Conservation (phyloP, 1,140 invertebrate genomes). For the Aradophagus sp. region DNA sequence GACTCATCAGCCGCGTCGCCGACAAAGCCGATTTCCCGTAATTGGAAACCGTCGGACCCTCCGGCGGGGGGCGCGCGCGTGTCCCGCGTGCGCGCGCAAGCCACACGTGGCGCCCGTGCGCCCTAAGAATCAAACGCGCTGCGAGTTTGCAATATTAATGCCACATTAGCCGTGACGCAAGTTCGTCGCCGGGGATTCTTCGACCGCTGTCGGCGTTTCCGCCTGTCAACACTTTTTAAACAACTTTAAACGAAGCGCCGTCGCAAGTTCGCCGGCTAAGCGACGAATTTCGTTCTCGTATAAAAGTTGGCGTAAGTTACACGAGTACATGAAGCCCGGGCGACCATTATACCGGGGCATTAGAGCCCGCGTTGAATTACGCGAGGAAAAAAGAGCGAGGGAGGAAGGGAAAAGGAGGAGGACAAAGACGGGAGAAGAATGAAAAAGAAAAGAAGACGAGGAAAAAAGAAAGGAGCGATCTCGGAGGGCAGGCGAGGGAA, state of each 20-base stretch:
- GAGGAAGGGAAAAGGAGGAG: too few species aligned
- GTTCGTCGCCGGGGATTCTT: constrained; percentile 19
- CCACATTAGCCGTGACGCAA: constrained; percentile 30
- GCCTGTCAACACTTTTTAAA: constrained; percentile 53
- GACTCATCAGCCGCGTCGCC: constrained; percentile 46
- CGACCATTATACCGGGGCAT: constrained; percentile 48
- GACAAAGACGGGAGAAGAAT: too few species aligned
- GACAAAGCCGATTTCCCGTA: constrained; percentile 63
- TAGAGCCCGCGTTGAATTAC: constrained; percentile 46
- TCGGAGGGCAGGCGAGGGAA: constrained; percentile 10
- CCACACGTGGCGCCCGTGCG: constrained; percentile 24
- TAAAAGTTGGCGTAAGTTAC: constrained; percentile 52
- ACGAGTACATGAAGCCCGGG: constrained; percentile 38
- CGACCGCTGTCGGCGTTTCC: constrained; percentile 15
- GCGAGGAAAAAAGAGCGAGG: constrained; percentile 23
- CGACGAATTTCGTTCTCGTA: constrained; percentile 41
- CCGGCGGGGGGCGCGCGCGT: constrained; percentile 56
- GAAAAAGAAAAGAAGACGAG: too few species aligned
- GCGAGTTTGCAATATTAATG: constrained; percentile 42
- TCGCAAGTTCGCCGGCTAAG: constrained; percentile 23
- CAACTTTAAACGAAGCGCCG: constrained; percentile 47
- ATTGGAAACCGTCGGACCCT: constrained; percentile 57
- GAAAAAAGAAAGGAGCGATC: too few species aligned
- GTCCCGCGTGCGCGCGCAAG: constrained; percentile 61
- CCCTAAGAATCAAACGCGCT: constrained; percentile 31